phyloP scores from a whole-genome alignment of 1,140 invertebrate species.

The Aporrectodea caliginosa region DNA sequence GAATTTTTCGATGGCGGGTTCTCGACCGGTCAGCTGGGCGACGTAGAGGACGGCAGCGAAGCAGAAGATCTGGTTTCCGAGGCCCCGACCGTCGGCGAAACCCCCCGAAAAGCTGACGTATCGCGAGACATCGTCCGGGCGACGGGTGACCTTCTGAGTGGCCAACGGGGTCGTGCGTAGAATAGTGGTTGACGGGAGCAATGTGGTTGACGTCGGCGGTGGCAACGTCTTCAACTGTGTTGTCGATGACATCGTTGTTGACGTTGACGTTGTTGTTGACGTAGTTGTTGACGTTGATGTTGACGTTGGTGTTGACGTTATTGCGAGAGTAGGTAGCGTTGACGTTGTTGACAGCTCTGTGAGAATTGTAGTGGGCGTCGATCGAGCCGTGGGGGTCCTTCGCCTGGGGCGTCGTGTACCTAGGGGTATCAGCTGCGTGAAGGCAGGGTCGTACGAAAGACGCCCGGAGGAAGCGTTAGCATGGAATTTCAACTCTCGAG shows the following conservation, averaged over 20 bases:
- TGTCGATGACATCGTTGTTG: neutral
- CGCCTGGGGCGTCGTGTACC: too few relatives aligned
- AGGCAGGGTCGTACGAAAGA: too few relatives aligned
- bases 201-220: neutral
- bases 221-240: neutral
- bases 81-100: slow-evolving; percentile 23
- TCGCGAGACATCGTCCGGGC: neutral
- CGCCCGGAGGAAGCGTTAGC: too few relatives aligned
- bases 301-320: too few relatives aligned
- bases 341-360: too few relatives aligned
- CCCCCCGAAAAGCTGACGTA: slow-evolving; percentile 12
- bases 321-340: too few relatives aligned
- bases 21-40: slow-evolving; percentile 13
- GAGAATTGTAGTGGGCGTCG: too few relatives aligned
- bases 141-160: neutral
- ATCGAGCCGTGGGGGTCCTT: too few relatives aligned
- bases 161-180: neutral
- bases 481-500: too few relatives aligned
- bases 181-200: neutral
- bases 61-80: slow-evolving; percentile 30
- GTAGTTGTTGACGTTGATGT: neutral
- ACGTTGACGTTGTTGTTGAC: neutral
- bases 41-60: slow-evolving; percentile 24
- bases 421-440: too few relatives aligned
- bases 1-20: neutral